These are phyloP conservation scores for Ephydatia muelleri DNA, from an alignment of 37 sponge, comb jelly and placozoan genomes.

Conservation along the genomic window DNA sequence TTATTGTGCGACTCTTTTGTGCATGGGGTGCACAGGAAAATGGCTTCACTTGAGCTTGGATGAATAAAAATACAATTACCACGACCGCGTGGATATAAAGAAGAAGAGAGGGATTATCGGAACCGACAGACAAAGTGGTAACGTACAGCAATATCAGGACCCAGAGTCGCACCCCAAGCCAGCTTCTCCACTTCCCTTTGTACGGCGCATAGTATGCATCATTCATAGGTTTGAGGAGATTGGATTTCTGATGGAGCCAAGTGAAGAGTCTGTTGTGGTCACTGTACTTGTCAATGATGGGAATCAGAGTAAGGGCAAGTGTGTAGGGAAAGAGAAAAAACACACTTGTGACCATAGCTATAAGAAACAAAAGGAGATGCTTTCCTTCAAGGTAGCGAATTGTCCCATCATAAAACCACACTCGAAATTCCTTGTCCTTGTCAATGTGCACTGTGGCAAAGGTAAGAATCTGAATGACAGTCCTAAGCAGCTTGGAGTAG, in stretches of 20 bases:
- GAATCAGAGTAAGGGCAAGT: constrained; percentile 5
- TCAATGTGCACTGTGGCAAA: background rate
- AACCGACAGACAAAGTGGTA: too few species aligned
- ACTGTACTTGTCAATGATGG: background rate
- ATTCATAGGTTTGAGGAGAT: constrained; percentile 27
- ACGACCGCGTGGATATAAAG: too few species aligned
- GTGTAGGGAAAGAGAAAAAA: too few species aligned
- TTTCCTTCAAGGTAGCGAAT: too few species aligned
- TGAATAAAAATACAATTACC: too few species aligned
- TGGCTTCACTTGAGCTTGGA: too few species aligned
- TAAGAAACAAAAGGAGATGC: too few species aligned
- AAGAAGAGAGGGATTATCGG: too few species aligned
- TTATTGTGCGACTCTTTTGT: too few species aligned
- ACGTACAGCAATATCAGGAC: constrained; percentile 6
- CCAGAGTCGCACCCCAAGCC: constrained; percentile 30
- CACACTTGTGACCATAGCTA: too few species aligned
- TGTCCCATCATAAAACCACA: background rate
- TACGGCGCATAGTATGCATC: constrained; percentile 47
- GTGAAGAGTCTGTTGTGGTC: too few species aligned
- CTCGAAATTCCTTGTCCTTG: background rate
- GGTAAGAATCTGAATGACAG: constrained; percentile 10
- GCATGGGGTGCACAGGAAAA: too few species aligned
- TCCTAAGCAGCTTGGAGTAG: constrained; percentile 26
- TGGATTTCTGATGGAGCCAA: background rate
- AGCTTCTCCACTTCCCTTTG: constrained; percentile 32